Evolutionary conservation across 1,140 invertebrate species (phyloP), one percentile per base, ranked within the genome.

Genomic region (Zaprionus kolodkinae): DNA sequence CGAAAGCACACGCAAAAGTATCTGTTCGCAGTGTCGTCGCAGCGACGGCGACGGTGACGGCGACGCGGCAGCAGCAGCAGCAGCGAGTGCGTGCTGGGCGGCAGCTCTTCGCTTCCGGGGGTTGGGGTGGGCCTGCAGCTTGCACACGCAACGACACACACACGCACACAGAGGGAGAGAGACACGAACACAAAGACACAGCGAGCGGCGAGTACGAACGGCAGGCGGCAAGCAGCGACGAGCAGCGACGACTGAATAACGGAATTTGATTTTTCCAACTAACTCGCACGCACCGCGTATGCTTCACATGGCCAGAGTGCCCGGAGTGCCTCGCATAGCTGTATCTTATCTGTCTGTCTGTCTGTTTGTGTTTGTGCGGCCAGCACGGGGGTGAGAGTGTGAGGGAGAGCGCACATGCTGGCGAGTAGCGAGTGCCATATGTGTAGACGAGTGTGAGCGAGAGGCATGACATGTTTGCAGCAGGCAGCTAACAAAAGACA

Each of bases 1-100:
- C 78, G 57, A 90, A 88, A 77, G 79, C 70, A 80, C 67, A 81
- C 84, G 84, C 71, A 88, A 88, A 88, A 89, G 89, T 91, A 91
- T 91, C 85, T 82, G 67, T 88, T 87, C 76, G 84, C 83, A 67
- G 54, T 73, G 65, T 61, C 57, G 59, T 40, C 35, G 64, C 72
- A 30, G 66, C 81, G 63, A 33, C 54, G 17, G 25, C 67, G 54
- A 57, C 63, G 52, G 27, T 50, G 30, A 13, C 73, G 61, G 70
- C 36, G 50, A 52, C 63, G 64, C 38, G 15, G 15, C 48, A 17
- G 69, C 10, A 3, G 11, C 60, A 27, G 40, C 43, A 78, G 76
- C 72, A 70, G 81, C 68, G 74, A 77, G 77, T 73, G 65, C 68
- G 71, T 83, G 65, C 40, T 40, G 66, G 76, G 78, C 75, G 56